phyloP scores from a whole-genome alignment of 2,797 vertebrate species.

The Corythornis leucogaster region DNA sequence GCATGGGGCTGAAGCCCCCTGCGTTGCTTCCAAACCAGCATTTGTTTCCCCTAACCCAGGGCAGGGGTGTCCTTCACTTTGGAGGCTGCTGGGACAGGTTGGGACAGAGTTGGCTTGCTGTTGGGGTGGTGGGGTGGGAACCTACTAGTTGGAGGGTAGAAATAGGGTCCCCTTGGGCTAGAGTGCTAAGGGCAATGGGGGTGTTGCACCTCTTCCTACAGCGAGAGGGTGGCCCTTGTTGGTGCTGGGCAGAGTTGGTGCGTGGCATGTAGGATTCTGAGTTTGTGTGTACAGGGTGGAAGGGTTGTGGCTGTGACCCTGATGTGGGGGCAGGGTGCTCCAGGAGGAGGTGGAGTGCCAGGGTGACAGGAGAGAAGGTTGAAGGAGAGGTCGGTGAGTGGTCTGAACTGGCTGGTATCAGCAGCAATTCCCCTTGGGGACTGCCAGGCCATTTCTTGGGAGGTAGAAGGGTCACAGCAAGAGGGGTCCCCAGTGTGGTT shows the following conservation, averaged over 20 bases:
- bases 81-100: neutral
- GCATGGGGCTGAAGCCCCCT: neutral
- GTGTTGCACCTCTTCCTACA: neutral
- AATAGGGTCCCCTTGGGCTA: neutral
- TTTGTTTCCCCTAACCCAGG: neutral
- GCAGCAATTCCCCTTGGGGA: neutral
- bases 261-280: neutral
- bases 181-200: neutral
- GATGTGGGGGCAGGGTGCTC: neutral
- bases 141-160: neutral
- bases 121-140: neutral
- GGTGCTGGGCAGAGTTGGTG: neutral
- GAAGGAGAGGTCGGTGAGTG: neutral
- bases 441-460: neutral
- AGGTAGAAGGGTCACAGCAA: neutral
- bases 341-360: neutral
- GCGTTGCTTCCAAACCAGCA: constrained; percentile 14
- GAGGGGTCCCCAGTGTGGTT: rapidly evolving
- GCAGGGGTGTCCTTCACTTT: neutral
- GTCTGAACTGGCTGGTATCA: neutral
- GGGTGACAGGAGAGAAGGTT: neutral
- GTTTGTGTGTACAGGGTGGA: neutral
- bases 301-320: neutral
- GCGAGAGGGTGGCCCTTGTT: neutral
- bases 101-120: neutral